Evolutionary conservation across 2,797 vertebrate genomes (phyloP).

Genomic region (Sebastolobus alascanus): DNA sequence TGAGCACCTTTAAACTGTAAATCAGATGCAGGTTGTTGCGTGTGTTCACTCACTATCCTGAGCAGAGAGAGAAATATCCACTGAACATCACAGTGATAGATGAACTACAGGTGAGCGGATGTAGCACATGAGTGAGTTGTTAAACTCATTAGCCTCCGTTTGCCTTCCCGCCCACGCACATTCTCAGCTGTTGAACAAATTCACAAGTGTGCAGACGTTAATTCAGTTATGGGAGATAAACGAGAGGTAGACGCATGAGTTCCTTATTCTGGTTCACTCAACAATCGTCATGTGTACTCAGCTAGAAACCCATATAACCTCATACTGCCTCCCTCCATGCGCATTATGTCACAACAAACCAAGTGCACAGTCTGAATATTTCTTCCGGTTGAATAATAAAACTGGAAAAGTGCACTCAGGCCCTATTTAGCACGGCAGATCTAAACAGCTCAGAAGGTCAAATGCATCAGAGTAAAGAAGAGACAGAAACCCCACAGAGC

Average conservation of each 20-base stretch:
- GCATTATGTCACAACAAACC: constrained; percentile 45
- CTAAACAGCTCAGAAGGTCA: constrained; percentile 57
- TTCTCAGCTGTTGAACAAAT: constrained; percentile 51
- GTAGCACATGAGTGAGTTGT: constrained; percentile 60
- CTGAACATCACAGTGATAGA: constrained; percentile 62
- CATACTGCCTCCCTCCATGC: constrained; percentile 15
- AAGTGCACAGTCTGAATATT: constrained; percentile 35
- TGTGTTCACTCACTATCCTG: constrained; percentile 42
- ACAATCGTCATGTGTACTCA: constrained; percentile 46
- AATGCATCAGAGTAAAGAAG: constrained; percentile 51
- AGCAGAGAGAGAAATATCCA: constrained; percentile 44
- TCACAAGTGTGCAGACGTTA: constrained; percentile 48
- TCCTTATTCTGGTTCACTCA: constrained; percentile 42
- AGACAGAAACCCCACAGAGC: constrained; percentile 45
- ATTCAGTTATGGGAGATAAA: constrained; percentile 45
- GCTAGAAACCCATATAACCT: constrained; percentile 33
- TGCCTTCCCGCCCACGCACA: constrained; percentile 50
- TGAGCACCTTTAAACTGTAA: constrained; percentile 35
- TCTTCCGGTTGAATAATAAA: constrained; percentile 43
- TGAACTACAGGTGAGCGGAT: constrained; percentile 44
- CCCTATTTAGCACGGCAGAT: constrained; percentile 48
- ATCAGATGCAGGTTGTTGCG: constrained; percentile 50
- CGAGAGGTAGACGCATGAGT: constrained; percentile 52
- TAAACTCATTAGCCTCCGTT: constrained; percentile 70
- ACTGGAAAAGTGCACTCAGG: constrained; percentile 39